Evolutionary conservation across 2,888 invertebrate genomes (phyloP).

Genomic region (Linnaemya vulpina): DNA sequence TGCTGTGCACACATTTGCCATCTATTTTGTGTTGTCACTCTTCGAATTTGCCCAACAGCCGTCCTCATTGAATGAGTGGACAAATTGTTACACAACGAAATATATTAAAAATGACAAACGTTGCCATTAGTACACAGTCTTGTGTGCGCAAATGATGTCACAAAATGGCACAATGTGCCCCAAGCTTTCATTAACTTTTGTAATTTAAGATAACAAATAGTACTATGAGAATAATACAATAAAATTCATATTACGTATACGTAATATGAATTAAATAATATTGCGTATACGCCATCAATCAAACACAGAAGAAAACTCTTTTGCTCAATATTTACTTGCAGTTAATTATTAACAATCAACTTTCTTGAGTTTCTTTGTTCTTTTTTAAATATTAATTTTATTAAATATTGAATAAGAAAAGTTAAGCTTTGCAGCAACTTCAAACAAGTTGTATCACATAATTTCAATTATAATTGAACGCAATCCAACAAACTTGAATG

Average conservation of each 20-base stretch:
- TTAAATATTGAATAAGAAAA: neutral
- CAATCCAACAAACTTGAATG: neutral
- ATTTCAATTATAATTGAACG: neutral
- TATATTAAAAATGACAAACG: no score
- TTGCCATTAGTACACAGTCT: no score
- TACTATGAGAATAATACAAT: no score
- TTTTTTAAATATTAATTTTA: neutral
- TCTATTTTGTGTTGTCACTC: no score
- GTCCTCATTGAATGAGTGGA: no score
- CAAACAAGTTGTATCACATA: neutral
- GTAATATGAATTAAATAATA: slow-evolving; percentile 11
- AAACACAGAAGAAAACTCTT: neutral
- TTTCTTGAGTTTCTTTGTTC: neutral
- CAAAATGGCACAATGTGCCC: no score
- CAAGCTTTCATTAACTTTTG: no score
- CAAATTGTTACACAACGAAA: no score
- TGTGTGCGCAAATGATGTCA: no score
- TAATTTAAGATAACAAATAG: no score
- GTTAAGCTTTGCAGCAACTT: neutral
- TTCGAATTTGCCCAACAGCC: no score
- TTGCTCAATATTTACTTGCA: neutral
- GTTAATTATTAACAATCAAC: neutral
- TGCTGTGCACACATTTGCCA: no score
- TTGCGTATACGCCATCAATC: slow-evolving; percentile 4
- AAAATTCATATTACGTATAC: neutral